Base-by-base conservation (phyloP, 2,888 invertebrate species). In the Oeneis ivallda region DNA sequence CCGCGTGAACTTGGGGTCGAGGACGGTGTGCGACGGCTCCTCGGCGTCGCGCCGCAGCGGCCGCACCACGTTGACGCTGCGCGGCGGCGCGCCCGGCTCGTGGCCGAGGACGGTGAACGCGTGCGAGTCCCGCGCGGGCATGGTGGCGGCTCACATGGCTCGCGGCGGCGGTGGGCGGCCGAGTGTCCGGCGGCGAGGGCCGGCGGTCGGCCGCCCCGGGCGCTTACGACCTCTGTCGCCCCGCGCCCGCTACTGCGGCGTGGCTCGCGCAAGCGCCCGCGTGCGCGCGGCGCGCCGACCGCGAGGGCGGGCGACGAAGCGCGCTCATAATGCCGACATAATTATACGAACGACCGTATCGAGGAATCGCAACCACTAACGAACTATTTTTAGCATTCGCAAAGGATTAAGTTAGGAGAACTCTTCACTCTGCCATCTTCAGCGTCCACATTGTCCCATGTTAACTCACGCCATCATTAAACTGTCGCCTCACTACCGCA, bases 1-100 rank as follows among this genome's bases (percentile, higher is more conserved):
- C 75, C 94, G 94, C 68, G 94, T 94, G 82, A 96, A 96, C 74
- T 94, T 93, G 19, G 89, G 87, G 70, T 91, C 89, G 67, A 89
- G 79, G 57, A 87, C 83, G 37, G 86, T 80, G 5, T n/a, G 43
- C 69, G 80, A 80, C 32, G 81, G 75, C 78, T 76, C 69, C 81
- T 70, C 69, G 71, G 59, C 64, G 62, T 53, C 71, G 54, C 64
- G 68, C 26, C 26, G 65, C 37, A 9, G 13, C 39, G 17, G 41
- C 52, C 9, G 64, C 67, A 37, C 37, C 6, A 37, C 37, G 37
- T 37, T 37, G 37, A 37, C 37, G 37, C 37, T 37, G 37, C 37
- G 37, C 63, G 62, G 53, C 69, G 66, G 58, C 41, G 65, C 69
- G 66, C 66, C 69, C 71, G 3, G 26, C 26, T 72, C 73, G 41